Base-by-base conservation (phyloP, 2,113 vertebrate genomes). In the Gavia stellata region DNA sequence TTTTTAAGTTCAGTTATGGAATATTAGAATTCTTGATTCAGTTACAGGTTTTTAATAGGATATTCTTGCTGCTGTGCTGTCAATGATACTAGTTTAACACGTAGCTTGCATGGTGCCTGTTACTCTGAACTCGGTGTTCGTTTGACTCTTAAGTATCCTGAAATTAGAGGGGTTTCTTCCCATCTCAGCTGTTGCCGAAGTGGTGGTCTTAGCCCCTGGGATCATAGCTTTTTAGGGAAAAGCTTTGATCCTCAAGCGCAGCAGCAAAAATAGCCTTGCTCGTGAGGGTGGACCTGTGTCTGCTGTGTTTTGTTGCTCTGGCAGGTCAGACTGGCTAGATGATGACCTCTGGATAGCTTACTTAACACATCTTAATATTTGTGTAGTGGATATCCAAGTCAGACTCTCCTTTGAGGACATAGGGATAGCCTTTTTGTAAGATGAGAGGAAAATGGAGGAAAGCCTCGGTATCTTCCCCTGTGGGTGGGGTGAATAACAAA, bases 1-100 rank as follows among this genome's bases (percentile, higher is more conserved):
- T 88, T 92, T 93, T 81, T 84, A 68, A 91, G 40, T 88, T 94
- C 52, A n/a, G 59, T 78, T 95, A 77, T 45, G 85, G 85, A 88
- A 74, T 81, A 73, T 86, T 81, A 63, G 82, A 67, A 87, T 70
- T 90, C 45, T 92, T 94, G 65, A 88, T 92, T 90, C 61, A 79
- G 75, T 86, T 75, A 44, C 26, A 47, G 67, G 23, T 56, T 91
- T 71, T 88, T 74, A 81, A 70, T 78, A 62, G 53, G 21, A 33
- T 5, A 0, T 80, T 70, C 56, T 77, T 78, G 52, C 40, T 56
- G 81, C 81, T 53, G 19, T 70, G 71, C 65, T 1, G 1, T 68
- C 36, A 24, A 0, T 17, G 26, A 17, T 34, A 28, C 8, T 6
- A 23, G 26, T 45, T 71, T 58, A 55, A 56, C 16, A 36, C 42